A percentile compares a stretch with the other conserved stretches of the same genome.
phyloP scores from a whole-genome alignment of 2,888 invertebrate genomes.

The Aricia artaxerxes region DNA sequence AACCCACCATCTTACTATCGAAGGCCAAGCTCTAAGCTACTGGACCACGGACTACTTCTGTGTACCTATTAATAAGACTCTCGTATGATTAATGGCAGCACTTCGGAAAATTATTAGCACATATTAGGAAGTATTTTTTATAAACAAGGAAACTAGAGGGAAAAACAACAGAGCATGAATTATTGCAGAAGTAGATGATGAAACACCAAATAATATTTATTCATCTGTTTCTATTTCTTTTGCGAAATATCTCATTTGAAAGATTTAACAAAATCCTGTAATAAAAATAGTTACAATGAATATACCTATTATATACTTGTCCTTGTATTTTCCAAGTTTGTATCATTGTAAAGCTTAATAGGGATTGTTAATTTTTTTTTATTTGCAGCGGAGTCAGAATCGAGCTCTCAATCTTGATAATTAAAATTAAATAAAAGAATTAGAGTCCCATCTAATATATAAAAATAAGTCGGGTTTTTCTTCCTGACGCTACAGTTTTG shows the following conservation, averaged over 20 bases:
- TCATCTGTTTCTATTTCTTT: not conserved
- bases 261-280: not conserved
- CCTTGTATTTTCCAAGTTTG: no score
- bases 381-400: no score
- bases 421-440: no score
- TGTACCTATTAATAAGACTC: not conserved
- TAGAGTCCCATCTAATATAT: no score
- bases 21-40: not conserved
- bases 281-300: no score
- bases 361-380: no score
- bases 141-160: constrained; percentile 1
- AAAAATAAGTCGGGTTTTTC: no score
- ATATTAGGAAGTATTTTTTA: not conserved
- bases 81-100: not conserved
- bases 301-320: no score
- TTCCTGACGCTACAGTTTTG: no score
- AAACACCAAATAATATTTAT: not conserved
- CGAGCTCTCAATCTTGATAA: no score
- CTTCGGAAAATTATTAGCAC: not conserved
- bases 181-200: not conserved
- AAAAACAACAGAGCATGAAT: constrained; percentile 1
- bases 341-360: no score
- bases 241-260: not conserved
- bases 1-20: not conserved
- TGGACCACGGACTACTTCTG: not conserved